These are phyloP conservation scores for Drosophila azteca DNA, from an alignment of 1,140 invertebrate species.

Conservation along the genomic window DNA sequence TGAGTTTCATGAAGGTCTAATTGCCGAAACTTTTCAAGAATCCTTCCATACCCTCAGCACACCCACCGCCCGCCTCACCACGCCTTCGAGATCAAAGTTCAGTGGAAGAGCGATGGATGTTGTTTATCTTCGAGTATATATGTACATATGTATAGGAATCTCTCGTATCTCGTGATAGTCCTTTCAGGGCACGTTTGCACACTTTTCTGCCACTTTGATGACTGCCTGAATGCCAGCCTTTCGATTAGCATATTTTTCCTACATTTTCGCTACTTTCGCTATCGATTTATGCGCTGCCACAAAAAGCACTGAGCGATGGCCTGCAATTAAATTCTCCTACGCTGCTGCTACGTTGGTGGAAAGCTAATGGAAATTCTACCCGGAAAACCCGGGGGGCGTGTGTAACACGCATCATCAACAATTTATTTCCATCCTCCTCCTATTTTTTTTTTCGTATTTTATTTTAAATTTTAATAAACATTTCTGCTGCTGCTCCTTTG, in stretches of 20 bases:
- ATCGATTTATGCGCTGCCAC: conserved; percentile 62
- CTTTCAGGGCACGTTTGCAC: conserved; percentile 42
- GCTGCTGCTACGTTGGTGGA: background rate
- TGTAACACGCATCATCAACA: conserved; percentile 50
- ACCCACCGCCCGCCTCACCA: too few relatives aligned
- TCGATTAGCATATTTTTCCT: conserved; percentile 57
- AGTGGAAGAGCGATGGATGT: conserved; percentile 1
- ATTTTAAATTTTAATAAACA: conserved; percentile 67
- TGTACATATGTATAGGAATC: too few relatives aligned
- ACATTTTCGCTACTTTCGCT: conserved; percentile 24
- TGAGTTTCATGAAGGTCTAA: background rate
- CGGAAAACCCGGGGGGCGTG: background rate
- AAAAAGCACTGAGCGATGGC: conserved; percentile 52
- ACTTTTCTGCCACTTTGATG: conserved; percentile 53
- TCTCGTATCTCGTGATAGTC: conserved; percentile 18
- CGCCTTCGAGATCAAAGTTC: conserved; percentile 30
- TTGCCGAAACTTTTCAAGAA: conserved; percentile 11
- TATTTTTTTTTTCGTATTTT: conserved; percentile 23
- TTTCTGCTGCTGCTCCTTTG: conserved; percentile 55
- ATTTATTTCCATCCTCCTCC: conserved; percentile 11
- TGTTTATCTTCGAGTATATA: background rate
- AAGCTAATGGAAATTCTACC: conserved; percentile 61
- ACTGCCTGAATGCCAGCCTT: background rate
- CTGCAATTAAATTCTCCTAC: conserved; percentile 53
- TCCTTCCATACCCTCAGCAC: background rate